Base-by-base conservation (phyloP, 2,113 vertebrate genomes). In the Beaufortia kweichowensis region DNA sequence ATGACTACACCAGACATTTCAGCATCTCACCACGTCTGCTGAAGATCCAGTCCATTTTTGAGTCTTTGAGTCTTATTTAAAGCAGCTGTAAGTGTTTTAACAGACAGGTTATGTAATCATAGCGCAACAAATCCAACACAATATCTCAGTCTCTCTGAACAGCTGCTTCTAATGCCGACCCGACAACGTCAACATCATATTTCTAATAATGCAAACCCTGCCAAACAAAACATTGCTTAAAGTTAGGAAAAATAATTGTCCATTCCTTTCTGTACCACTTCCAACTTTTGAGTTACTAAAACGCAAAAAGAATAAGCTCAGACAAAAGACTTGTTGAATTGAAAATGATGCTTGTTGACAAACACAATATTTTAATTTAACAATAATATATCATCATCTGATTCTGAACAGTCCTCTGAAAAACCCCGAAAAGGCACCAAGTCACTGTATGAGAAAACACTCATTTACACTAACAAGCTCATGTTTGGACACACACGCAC, bases 1-100 rank as follows among this genome's bases (percentile, higher is more conserved):
- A 65, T 17, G 35, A 17, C 43, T n/a, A n/a, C 19, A 50, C 17
- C 17, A 48, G 65, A 67, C n/a, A 0, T 33, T 53, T 55, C 29
- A 33, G 60, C 26, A 7, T 61, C 12, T 6, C 14, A 19, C 31
- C 21, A 1, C 15, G 48, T 21, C 48, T 53, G 19, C 21, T n/a
- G n/a, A 21, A 21, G 19, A 53, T 53, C 48, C n/a, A 53, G 48
- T 64, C 15, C 14, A 41, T n/a, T n/a, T n/a, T n/a, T n/a, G n/a
- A n/a, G n/a, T n/a, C n/a, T n/a, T n/a, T n/a, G n/a, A n/a, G n/a
- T n/a, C n/a, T n/a, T n/a, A n/a, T n/a, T n/a, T n/a, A n/a, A n/a
- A n/a, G n/a, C n/a, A n/a, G n/a, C n/a, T n/a, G n/a, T n/a, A n/a
- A 69, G 23, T 23, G 29, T 69, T 69, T 69, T 55, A 69, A 69